These are phyloP conservation scores for Perccottus glenii DNA, from an alignment of 2,113 vertebrate genomes.

Conservation along the genomic window DNA sequence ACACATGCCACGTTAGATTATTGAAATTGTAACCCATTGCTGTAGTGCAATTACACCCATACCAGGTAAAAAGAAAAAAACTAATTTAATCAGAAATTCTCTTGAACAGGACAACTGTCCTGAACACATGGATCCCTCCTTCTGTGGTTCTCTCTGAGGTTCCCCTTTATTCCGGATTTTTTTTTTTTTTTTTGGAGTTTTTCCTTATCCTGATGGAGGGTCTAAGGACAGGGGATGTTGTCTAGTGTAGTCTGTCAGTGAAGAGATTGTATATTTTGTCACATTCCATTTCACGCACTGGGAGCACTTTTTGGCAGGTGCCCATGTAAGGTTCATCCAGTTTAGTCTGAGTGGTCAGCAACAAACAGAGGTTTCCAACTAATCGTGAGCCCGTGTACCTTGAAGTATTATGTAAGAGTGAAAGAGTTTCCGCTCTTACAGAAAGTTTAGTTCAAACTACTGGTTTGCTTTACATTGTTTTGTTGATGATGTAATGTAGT, in stretches of 20 bases:
- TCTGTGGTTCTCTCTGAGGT: too few relatives aligned
- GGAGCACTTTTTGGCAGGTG: conserved; percentile 42
- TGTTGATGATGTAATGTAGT: not conserved
- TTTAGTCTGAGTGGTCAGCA: conserved; percentile 51
- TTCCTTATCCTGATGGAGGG: too few relatives aligned
- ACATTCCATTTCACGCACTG: conserved; percentile 52
- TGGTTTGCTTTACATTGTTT: not conserved
- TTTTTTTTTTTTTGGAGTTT: too few relatives aligned
- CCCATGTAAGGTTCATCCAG: conserved; percentile 54
- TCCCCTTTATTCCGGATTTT: too few relatives aligned
- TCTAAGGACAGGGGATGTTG: too few relatives aligned
- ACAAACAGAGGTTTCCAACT: not conserved
- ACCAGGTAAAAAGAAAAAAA: too few relatives aligned
- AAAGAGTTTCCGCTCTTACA: not conserved
- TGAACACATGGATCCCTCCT: too few relatives aligned
- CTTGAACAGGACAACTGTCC: too few relatives aligned
- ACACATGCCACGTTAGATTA: not conserved
- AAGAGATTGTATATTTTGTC: conserved; percentile 26
- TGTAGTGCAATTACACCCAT: too few relatives aligned
- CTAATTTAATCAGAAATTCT: too few relatives aligned
- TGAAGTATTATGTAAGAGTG: conserved; percentile 29
- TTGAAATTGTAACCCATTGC: not conserved
- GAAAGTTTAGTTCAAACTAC: conserved; percentile 11
- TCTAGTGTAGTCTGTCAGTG: too few relatives aligned
- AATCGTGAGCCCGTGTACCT: not conserved